Percentiles rank a stretch among this genome's conserved stretches.
These are phyloP conservation scores for Tetragnatha montana DNA, from an alignment of 2,888 invertebrate species.

Conservation along the genomic window DNA sequence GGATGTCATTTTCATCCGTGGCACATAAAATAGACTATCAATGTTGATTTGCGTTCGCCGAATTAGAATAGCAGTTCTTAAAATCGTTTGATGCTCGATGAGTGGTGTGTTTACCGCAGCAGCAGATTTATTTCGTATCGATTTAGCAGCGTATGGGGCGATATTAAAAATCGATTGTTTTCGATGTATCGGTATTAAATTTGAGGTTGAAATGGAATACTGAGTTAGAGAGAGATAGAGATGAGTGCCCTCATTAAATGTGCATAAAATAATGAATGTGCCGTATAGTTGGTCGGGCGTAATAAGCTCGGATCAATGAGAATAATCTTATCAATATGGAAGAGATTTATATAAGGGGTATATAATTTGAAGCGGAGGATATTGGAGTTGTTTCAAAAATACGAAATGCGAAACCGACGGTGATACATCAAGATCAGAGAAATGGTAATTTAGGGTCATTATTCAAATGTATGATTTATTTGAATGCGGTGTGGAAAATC, in stretches of 20 bases:
- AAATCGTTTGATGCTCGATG: neutral
- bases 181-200: neutral
- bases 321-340: too few relatives aligned
- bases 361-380: too few relatives aligned
- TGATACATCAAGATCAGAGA: too few relatives aligned
- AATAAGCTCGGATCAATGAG: neutral
- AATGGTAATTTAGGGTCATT: too few relatives aligned
- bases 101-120: neutral
- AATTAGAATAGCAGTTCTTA: neutral
- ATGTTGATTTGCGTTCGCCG: neutral
- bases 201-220: neutral
- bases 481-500: too few relatives aligned
- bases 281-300: neutral
- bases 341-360: too few relatives aligned
- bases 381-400: too few relatives aligned
- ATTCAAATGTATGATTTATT: too few relatives aligned
- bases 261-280: neutral
- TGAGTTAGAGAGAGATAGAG: neutral
- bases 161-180: neutral
- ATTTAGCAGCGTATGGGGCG: neutral
- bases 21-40: constrained; percentile 33
- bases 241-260: neutral
- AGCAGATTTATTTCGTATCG: neutral
- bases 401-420: too few relatives aligned
- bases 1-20: constrained; percentile 37